Conservation (phyloP, 2,797 vertebrate genomes). For the Ctenochaetus hawaiiensis region DNA sequence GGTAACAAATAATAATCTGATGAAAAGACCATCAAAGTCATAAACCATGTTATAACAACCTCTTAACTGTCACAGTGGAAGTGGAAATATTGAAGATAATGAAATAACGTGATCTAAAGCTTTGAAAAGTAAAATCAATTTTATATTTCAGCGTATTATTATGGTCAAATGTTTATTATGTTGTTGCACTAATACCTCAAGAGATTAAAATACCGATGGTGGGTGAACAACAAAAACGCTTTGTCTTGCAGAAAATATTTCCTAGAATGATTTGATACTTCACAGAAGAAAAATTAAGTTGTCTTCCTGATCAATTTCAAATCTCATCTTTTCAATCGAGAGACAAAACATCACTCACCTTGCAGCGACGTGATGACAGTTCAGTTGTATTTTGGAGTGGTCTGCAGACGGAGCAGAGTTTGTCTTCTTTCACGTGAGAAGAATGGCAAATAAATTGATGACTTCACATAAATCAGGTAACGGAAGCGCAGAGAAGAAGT, state of each 20-base stretch:
- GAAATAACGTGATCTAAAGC: constrained; percentile 1
- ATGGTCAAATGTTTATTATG: neutral
- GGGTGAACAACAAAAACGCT: neutral
- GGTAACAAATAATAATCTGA: neutral
- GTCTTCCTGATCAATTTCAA: neutral
- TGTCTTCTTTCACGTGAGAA: neutral
- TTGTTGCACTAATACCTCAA: neutral
- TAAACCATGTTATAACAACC: neutral
- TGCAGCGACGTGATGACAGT: constrained; percentile 60
- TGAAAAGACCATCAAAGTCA: neutral
- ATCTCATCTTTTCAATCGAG: constrained; percentile 20
- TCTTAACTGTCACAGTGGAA: constrained; percentile 1
- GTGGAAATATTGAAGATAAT: neutral
- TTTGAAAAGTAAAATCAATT: neutral
- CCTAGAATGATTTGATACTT: neutral
- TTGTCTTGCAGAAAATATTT: neutral
- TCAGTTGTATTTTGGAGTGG: constrained; percentile 48
- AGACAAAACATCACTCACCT: constrained; percentile 68
- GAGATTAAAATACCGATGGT: neutral
- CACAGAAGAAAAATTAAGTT: neutral
- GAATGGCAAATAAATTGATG: constrained; percentile 11
- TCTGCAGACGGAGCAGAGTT: constrained; percentile 36
- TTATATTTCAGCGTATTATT: neutral
- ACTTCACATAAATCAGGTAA: constrained; percentile 44
- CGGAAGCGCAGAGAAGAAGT: constrained; percentile 7